phyloP scores from a whole-genome alignment of 2,888 invertebrate genomes.

The Alloscopus bannaensis region DNA sequence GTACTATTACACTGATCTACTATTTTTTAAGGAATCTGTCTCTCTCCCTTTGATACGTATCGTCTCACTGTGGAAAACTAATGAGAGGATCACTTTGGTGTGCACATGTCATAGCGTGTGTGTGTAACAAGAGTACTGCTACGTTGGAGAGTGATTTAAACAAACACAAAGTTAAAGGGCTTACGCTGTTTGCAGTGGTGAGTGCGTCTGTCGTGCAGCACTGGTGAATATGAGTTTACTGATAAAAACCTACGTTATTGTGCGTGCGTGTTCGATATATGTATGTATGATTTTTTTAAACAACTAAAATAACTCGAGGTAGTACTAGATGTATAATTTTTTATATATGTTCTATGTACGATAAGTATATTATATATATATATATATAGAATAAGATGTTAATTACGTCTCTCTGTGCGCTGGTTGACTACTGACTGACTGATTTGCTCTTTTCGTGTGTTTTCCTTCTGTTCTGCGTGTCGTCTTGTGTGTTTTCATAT shows the following conservation, averaged over 20 bases:
- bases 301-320: constrained; percentile 22
- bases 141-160: no score
- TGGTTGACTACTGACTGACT: constrained; percentile 53
- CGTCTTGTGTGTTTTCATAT: background rate
- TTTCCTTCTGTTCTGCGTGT: constrained; percentile 4
- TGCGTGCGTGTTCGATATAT: constrained; percentile 12
- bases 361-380: constrained; percentile 29
- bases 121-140: no score
- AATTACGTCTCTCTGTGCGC: constrained; percentile 54
- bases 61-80: no score
- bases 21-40: no score
- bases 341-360: constrained; percentile 16
- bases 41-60: no score
- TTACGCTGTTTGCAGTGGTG: no score
- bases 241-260: background rate
- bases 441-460: constrained; percentile 21
- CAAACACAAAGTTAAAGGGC: no score
- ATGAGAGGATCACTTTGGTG: no score
- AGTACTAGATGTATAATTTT: constrained; percentile 15
- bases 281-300: constrained; percentile 7
- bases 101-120: no score
- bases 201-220: no score
- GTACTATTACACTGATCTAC: no score
- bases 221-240: background rate
- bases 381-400: constrained; percentile 31